Base-by-base conservation (phyloP, 2,113 vertebrate species). In the Amphiprion ocellaris region DNA sequence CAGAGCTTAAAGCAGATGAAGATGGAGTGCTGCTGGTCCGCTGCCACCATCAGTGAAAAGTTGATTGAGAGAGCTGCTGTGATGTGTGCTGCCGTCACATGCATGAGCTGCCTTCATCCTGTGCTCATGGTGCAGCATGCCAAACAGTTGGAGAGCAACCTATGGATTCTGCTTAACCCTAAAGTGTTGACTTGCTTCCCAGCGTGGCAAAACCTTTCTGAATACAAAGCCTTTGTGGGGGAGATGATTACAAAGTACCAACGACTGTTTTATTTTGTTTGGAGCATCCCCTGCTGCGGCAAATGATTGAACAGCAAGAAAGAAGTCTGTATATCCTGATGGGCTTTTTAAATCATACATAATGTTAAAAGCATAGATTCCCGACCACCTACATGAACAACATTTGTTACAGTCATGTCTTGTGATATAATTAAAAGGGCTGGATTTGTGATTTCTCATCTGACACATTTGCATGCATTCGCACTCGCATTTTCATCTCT, bases 41-140 rank as follows among this genome's bases (percentile, higher is more conserved):
- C 73, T 66, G 58, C 63, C 60, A 54, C 62, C 55, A 50, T 79
- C 89, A 69, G 68, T 79, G 70, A 74, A 58, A 70, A 59, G 82
- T 75, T 85, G 80, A 86, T 80, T 76, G 74, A 77, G 65, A 63
- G 52, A 77, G 79, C 33, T 30, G 37, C 85, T 86, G 75, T 87
- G 85, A 84, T 82, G 69, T 82, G 58, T 33, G 55, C 55, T 37
- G 39, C 60, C 26, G 46, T 90, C 79, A 69, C 64, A 83, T 8
- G 19, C 65, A 69, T 83, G 72, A 88, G 58, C 86, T 81, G 71
- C 61, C 61, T 76, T 84, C 81, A 91, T 86, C 86, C 64, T 54
- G 50, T 33, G 59, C 37, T 77, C 71, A 75, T 56, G 88, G 61
- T 28, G 63, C 67, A 14, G 80, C 70, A 82, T 79, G 72, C 53